Conservation (phyloP, 2,888 invertebrate species). For the Tetragonisca angustula region DNA sequence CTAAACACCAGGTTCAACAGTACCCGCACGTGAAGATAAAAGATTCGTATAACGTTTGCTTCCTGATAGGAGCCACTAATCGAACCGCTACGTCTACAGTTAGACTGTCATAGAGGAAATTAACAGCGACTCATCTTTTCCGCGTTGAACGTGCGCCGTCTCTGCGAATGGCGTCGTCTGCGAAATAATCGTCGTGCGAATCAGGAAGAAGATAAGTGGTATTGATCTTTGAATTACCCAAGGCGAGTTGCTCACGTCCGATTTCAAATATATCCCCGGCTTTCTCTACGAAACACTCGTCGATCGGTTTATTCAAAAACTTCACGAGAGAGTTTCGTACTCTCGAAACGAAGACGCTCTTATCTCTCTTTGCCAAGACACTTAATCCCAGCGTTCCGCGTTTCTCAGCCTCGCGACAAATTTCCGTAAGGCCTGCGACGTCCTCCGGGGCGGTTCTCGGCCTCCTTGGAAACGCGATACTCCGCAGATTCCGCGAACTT, state of each 20-base stretch:
- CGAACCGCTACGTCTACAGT: slow-evolving; percentile 1
- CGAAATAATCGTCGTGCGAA: too few species aligned
- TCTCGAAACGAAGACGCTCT: too few species aligned
- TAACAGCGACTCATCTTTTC: background rate
- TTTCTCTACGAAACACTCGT: too few species aligned
- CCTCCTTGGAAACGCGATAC: slow-evolving; percentile 30
- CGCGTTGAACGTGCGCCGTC: background rate
- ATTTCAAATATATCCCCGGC: too few species aligned
- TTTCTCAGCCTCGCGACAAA: background rate
- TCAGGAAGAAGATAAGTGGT: too few species aligned
- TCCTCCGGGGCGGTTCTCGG: slow-evolving; percentile 15
- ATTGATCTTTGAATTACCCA: too few species aligned
- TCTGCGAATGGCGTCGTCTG: too few species aligned
- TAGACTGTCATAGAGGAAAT: slow-evolving; percentile 18
- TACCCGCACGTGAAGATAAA: background rate
- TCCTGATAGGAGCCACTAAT: slow-evolving; percentile 18
- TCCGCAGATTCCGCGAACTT: slow-evolving; percentile 43
- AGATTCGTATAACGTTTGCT: slow-evolving; percentile 17
- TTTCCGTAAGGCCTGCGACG: background rate
- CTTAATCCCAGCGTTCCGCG: background rate
- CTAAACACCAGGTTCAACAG: slow-evolving; percentile 11
- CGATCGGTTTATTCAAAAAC: too few species aligned
- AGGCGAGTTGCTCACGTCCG: too few species aligned
- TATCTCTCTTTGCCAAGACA: too few species aligned
- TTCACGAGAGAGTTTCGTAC: too few species aligned